Base-by-base conservation (phyloP, 2,797 vertebrate genomes). In the Hyperoplus lanceolatus region DNA sequence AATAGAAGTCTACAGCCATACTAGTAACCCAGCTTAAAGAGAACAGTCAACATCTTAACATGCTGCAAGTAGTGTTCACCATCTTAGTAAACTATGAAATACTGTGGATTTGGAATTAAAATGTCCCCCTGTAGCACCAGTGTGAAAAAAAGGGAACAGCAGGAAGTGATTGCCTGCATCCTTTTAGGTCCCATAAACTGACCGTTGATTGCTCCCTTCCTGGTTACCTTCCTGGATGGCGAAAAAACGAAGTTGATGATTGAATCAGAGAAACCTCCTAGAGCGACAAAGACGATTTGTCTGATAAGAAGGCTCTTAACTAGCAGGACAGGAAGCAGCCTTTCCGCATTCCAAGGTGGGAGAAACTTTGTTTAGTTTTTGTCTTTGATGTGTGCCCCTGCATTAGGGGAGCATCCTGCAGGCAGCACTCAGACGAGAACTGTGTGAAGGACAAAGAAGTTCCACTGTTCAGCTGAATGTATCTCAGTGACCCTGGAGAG, bases 281-380 rank as follows among this genome's bases (percentile, higher is more conserved):
- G 8, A 74, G 57, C 77, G 75, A 54, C 29, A 43, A 87, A 74
- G 82, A 84, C 55, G 61, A 73, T 41, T 49, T 75, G 49, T 68
- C 81, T 75, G 91, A 89, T 87, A 91, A 92, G 66, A 45, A 79
- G 61, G 60, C 79, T 84, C 85, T 87, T 85, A 89, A 83, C 72
- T 77, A 73, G 85, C 74, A 61, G 77, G 60, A 77, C 93, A 93
- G 95, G 95, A 96, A 95, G 85, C 87, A 36, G 86, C 83, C 85
- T 92, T 95, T 95, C 95, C 92, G 93, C 93, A 94, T 94, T 94
- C 94, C 94, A 77, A 66, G 70, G 74, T 71, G 77, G 82, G 59
- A 80, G 39, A 79, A 76, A 72, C 60, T 42, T 76, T 79, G 58
- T 51, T 42, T 3, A 29, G 29, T 21, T 66, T 57, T 38, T n/a